These are phyloP conservation scores for Platysteira castanea DNA, from an alignment of 2,113 vertebrate genomes.

Conservation along the genomic window DNA sequence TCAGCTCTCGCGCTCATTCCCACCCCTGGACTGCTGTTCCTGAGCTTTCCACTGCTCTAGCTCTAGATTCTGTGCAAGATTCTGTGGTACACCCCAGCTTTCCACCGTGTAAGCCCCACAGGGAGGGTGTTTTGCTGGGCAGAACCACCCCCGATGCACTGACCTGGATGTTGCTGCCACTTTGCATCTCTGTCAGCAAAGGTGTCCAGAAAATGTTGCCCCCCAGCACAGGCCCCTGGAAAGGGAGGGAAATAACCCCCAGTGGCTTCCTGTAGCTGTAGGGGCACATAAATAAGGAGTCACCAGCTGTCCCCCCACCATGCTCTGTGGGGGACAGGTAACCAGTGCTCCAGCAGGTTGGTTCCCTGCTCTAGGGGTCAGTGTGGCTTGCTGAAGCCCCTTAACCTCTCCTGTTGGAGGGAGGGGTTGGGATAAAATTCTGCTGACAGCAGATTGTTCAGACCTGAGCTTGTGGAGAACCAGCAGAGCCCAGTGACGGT, in stretches of 20 bases:
- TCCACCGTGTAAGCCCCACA: fast-evolving
- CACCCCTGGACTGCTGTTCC: neutral
- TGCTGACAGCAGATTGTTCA: neutral
- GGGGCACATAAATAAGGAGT: neutral
- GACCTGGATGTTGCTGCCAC: neutral
- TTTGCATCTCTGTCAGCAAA: neutral
- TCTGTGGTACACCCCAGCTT: neutral
- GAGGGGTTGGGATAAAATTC: neutral
- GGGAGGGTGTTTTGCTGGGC: neutral
- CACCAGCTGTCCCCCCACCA: neutral
- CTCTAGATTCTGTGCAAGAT: fast-evolving
- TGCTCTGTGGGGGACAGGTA: fast-evolving
- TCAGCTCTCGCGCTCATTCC: constrained; percentile 47
- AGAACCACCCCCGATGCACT: neutral
- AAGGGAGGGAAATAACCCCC: neutral
- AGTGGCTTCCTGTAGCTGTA: neutral
- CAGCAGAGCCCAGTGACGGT: neutral
- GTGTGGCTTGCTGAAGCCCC: neutral
- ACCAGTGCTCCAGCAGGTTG: neutral
- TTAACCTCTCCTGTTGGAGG: neutral
- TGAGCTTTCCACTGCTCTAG: neutral
- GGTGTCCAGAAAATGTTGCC: neutral
- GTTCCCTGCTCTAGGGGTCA: neutral
- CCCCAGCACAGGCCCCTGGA: neutral
- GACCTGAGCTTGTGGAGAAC: neutral